Evolutionary conservation across 2,113 vertebrate genomes (phyloP).

Genomic region (Mellivora capensis): DNA sequence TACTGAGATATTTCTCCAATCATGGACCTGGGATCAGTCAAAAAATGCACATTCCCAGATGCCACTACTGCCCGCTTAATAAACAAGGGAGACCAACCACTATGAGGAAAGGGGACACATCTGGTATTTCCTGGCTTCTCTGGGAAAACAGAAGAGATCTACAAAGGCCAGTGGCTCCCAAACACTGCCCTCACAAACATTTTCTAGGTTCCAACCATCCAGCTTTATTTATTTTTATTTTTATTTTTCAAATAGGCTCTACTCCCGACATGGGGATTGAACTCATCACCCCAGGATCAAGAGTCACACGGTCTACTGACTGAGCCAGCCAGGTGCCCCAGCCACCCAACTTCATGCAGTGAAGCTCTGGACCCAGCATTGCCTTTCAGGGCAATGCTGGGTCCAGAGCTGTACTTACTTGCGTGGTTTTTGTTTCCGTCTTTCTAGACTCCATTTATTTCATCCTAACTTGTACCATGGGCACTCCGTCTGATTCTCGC

Average conservation of each 20-base stretch:
- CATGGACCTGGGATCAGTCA: not conserved
- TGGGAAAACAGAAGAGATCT: slow-evolving; percentile 9
- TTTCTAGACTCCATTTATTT: not conserved
- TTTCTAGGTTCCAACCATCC: slow-evolving; percentile 21
- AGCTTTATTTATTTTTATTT: not conserved
- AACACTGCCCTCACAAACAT: slow-evolving; percentile 41
- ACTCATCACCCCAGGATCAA: not conserved
- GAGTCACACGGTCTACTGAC: not conserved
- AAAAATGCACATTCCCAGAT: not conserved
- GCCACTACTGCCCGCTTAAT: not conserved
- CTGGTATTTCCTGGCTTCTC: slow-evolving; percentile 44
- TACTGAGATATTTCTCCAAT: not conserved
- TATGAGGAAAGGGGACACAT: not conserved
- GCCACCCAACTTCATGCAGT: not conserved
- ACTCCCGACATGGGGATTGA: not conserved
- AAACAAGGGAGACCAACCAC: not conserved
- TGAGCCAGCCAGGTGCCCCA: not conserved
- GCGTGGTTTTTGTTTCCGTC: not conserved
- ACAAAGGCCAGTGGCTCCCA: slow-evolving; percentile 28
- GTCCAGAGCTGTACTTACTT: not conserved
- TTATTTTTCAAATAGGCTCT: not conserved
- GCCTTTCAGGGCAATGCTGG: not conserved
- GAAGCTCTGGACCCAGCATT: too few relatives aligned
- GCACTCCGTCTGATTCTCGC: not conserved
- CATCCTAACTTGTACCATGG: not conserved